Percentiles rank a stretch among this genome's conserved stretches.
Conservation (phyloP, 1,140 invertebrate genomes). For the Papilio polyxenes region DNA sequence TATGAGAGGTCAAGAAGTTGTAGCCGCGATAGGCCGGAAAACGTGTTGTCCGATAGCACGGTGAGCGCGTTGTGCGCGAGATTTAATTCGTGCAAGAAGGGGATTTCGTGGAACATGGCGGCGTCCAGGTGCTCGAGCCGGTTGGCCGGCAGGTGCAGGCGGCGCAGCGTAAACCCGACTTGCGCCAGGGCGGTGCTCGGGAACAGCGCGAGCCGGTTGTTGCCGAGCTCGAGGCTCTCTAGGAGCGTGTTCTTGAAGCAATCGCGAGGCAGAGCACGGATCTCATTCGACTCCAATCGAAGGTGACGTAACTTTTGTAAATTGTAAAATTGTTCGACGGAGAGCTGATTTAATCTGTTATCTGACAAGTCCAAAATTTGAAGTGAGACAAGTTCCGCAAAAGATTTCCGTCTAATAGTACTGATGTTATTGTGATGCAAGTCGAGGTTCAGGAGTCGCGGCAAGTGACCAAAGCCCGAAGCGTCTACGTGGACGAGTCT, state of each 20-base stretch:
- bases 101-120: conserved; percentile 89
- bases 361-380: conserved; percentile 60
- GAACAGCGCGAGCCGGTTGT: conserved; percentile 87
- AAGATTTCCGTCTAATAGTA: conserved; percentile 72
- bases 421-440: conserved; percentile 86
- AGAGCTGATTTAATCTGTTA: conserved; percentile 82
- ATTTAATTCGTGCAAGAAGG: conserved; percentile 87
- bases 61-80: conserved; percentile 88
- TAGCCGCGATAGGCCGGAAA: conserved; percentile 88
- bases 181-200: conserved; percentile 85
- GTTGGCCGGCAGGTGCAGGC: conserved; percentile 88
- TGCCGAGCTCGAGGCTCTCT: conserved; percentile 88
- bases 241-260: conserved; percentile 88
- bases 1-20: conserved; percentile 87
- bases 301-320: conserved; percentile 86
- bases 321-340: conserved; percentile 86
- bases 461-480: conserved; percentile 84
- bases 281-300: conserved; percentile 85
- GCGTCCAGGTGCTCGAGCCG: conserved; percentile 91
- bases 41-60: conserved; percentile 91
- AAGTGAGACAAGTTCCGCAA: conserved; percentile 53
- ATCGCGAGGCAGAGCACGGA: conserved; percentile 87
- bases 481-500: conserved; percentile 84
- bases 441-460: conserved; percentile 85
- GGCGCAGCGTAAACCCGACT: conserved; percentile 86